Conservation (phyloP, 1,140 invertebrate species). For the Patella vulgata region DNA sequence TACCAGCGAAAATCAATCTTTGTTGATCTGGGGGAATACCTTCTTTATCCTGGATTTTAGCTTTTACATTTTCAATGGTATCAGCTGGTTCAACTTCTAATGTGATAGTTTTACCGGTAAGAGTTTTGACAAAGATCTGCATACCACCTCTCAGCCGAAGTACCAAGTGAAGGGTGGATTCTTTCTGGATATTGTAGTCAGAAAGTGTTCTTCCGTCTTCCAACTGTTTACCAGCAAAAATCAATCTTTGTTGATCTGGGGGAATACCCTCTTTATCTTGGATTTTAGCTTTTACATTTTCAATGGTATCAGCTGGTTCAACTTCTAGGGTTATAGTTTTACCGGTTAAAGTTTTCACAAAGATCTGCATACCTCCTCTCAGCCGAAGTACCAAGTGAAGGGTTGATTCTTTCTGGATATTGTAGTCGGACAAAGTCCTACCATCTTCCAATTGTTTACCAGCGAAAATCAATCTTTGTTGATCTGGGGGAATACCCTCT, state of each 20-base stretch:
- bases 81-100: constrained; percentile 68
- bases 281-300: too few species aligned
- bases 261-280: too few species aligned
- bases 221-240: too few species aligned
- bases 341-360: constrained; percentile 75
- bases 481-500: constrained; percentile 81
- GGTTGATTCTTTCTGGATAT: constrained; percentile 93
- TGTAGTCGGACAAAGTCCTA: constrained; percentile 79
- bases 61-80: constrained; percentile 79
- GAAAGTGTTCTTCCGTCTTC: too few species aligned
- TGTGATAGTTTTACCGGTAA: constrained; percentile 70
- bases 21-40: constrained; percentile 72
- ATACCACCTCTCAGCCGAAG: too few species aligned
- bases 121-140: constrained; percentile 70
- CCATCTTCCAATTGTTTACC: constrained; percentile 75
- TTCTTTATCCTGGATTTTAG: constrained; percentile 86
- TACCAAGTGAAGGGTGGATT: too few species aligned
- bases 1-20: constrained; percentile 82
- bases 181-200: constrained; percentile 83
- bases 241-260: too few species aligned
- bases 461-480: constrained; percentile 74
- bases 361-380: constrained; percentile 69
- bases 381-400: constrained; percentile 72
- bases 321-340: constrained; percentile 72
- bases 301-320: constrained; percentile 67